Evolutionary conservation across 2,888 invertebrate genomes (phyloP).

Genomic region (Escarpia spicata): DNA sequence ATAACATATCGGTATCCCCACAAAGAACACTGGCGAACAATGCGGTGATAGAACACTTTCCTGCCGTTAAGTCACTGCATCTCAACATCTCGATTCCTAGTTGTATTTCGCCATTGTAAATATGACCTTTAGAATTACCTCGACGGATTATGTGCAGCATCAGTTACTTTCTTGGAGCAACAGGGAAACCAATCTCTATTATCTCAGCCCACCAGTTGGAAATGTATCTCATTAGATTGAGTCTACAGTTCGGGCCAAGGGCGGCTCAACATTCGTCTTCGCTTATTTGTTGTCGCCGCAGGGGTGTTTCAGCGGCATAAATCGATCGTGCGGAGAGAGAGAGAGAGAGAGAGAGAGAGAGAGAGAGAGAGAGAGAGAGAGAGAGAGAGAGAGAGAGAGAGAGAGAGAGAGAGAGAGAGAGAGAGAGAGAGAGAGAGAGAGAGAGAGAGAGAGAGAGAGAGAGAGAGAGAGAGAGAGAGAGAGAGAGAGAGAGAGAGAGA

Average conservation of each 20-base stretch:
- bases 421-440: too few species aligned
- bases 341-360: conserved; percentile 6
- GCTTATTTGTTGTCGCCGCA: not conserved
- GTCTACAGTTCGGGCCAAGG: not conserved
- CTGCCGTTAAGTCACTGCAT: not conserved
- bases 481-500: too few species aligned
- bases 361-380: too few species aligned
- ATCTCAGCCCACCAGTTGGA: not conserved
- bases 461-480: too few species aligned
- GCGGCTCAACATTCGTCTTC: not conserved
- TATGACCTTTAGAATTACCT: not conserved
- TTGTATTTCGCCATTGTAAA: not conserved
- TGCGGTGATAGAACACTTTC: not conserved
- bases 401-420: too few species aligned
- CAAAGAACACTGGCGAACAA: not conserved
- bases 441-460: too few species aligned
- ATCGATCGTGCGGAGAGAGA: not conserved
- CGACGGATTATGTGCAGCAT: not conserved
- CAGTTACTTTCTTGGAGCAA: not conserved
- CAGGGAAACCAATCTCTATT: not conserved
- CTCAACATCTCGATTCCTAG: not conserved
- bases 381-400: too few species aligned
- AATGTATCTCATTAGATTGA: not conserved
- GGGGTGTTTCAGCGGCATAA: not conserved
- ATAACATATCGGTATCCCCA: not conserved